These are phyloP conservation scores for Hermaeophaga mercurialis DNA, from an alignment of 2,888 invertebrate genomes.

Conservation along the genomic window DNA sequence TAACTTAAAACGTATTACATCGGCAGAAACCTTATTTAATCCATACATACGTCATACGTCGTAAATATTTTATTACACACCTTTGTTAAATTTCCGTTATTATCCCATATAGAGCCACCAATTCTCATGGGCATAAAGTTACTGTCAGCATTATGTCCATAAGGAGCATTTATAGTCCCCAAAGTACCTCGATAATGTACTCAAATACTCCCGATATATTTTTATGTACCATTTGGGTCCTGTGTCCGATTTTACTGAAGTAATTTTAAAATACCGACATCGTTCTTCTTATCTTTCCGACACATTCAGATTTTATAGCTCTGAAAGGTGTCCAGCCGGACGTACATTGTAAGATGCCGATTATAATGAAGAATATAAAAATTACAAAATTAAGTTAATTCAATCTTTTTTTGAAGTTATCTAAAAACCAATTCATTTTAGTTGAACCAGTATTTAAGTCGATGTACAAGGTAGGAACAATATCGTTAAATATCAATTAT, in stretches of 20 bases:
- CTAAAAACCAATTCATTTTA: no score
- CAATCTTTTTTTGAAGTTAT: no score
- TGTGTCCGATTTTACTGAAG: constrained; percentile 16
- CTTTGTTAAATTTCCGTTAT: constrained; percentile 20
- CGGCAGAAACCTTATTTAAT: no score
- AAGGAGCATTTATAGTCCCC: constrained; percentile 44
- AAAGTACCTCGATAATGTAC: constrained; percentile 48
- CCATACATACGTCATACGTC: no score
- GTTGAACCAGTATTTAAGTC: no score
- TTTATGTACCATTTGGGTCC: constrained; percentile 40
- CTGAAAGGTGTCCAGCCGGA: neutral
- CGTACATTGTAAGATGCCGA: neutral
- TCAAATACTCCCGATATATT: constrained; percentile 50
- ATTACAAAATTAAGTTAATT: neutral
- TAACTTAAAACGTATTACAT: no score
- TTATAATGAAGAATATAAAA: neutral
- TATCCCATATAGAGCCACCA: constrained; percentile 15
- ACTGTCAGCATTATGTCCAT: constrained; percentile 19
- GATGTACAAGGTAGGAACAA: no score
- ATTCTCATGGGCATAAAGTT: constrained; percentile 23
- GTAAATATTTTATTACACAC: constrained; percentile 19
- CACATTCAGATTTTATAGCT: constrained; percentile 13
- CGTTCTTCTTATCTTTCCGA: constrained; percentile 11
- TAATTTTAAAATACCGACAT: constrained; percentile 14
- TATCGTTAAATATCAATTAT: no score